Base-by-base conservation (phyloP, 2,797 vertebrate species). In the Ptychobarbus kaznakovi region DNA sequence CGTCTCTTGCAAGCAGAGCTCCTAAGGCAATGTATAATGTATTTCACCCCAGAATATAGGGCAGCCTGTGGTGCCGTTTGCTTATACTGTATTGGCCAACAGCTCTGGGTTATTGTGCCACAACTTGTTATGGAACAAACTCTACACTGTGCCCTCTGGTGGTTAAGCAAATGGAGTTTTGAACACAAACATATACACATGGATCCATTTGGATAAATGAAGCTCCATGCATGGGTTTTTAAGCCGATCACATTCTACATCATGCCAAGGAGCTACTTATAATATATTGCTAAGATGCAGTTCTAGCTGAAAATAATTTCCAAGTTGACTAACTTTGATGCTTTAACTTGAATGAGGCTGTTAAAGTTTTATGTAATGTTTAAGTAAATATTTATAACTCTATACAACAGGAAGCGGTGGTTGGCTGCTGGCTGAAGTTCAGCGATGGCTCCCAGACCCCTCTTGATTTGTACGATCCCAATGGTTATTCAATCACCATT, bases 381-480 rank as follows among this genome's bases (percentile, higher is more conserved):
- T 84, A 51, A 75, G 22, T 69, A 38, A 22, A 70, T 40, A 79
- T 86, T 20, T 56, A 61, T 40, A 35, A 28, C 70, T 40, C 84
- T 86, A 32, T 93, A 18, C 56, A 44, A 82, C 77, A 99, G 98
- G 97, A 99, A 90, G 98, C 96, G 0, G 92, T 95, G 88, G 94
- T 99, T 89, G 97, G 95, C 89, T 97, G 97, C 93, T 98, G 97
- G 97, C 93, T 99, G 78, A 96, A 96, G 89, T 99, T 99, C 95
- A 99, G 97, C 0, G 98, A 99, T 0, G 97, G 97, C 0, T 94
- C 97, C 0, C 93, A 96, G 76, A 91, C 91, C 44, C 97, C 97
- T 1, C 90, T 99, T 90, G 96, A 97, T 69, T 91, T 97, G 63
- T 99, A 97, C 2, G 96, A 98, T 58, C 91, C 92, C 32, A 94